These are phyloP conservation scores for Tortrix viridana DNA, from an alignment of 2,888 invertebrate species.

Conservation along the genomic window DNA sequence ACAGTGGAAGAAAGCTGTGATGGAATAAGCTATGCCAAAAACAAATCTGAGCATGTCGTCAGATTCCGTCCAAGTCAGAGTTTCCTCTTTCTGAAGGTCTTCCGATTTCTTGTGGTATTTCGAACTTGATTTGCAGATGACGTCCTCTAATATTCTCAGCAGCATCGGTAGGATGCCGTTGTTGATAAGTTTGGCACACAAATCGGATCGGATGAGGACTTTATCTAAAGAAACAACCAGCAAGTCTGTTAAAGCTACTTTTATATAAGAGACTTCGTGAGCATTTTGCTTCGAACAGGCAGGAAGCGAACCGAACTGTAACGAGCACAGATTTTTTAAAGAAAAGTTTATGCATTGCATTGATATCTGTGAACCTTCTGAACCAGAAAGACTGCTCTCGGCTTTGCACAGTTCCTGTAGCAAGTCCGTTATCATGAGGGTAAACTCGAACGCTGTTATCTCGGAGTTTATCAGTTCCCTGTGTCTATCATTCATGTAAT, in stretches of 20 bases:
- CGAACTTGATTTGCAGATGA: slow-evolving; percentile 66
- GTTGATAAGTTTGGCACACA: slow-evolving; percentile 83
- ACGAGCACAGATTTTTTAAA: slow-evolving; percentile 83
- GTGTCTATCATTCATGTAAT: slow-evolving; percentile 81
- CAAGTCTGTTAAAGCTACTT: slow-evolving; percentile 83
- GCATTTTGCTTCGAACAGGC: slow-evolving; percentile 55
- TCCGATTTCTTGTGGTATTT: slow-evolving; percentile 53
- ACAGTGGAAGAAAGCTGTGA: slow-evolving; percentile 85
- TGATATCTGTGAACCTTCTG: slow-evolving; percentile 82
- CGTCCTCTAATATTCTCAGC: slow-evolving; percentile 84
- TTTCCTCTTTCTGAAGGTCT: slow-evolving; percentile 55
- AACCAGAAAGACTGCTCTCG: slow-evolving; percentile 77
- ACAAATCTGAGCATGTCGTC: slow-evolving; percentile 83
- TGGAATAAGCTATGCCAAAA: slow-evolving; percentile 84
- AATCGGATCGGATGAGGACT: slow-evolving; percentile 77
- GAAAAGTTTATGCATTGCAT: slow-evolving; percentile 86
- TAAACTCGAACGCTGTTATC: slow-evolving; percentile 83
- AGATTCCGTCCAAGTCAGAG: slow-evolving; percentile 67
- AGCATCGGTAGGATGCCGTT: slow-evolving; percentile 86
- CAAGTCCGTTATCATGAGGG: slow-evolving; percentile 82
- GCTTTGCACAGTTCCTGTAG: slow-evolving; percentile 81
- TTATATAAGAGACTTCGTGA: slow-evolving; percentile 74
- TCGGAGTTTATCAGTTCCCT: slow-evolving; percentile 78
- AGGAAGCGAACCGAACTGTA: slow-evolving; percentile 83
- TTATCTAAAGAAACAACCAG: slow-evolving; percentile 84